Percentiles rank a stretch among this genome's conserved stretches.
Evolutionary conservation across 2,797 vertebrate genomes (phyloP).

Genomic region (Cyprinodon diabolis): DNA sequence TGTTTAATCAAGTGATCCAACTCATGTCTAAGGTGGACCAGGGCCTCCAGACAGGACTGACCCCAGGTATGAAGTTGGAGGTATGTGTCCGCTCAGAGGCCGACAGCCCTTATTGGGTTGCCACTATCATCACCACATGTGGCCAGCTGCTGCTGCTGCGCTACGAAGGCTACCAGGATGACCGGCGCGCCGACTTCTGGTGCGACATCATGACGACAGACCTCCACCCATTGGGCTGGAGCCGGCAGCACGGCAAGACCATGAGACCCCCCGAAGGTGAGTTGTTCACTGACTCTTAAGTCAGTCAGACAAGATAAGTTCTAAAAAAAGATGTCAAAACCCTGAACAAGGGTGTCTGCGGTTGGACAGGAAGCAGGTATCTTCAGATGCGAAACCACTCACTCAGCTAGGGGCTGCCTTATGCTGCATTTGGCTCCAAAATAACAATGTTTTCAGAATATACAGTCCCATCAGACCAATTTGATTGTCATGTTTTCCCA

Average conservation of each 20-base stretch:
- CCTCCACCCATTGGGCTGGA: conserved; percentile 95
- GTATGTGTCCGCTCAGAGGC: conserved; percentile 88
- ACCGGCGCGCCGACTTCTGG: conserved; percentile 97
- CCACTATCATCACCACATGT: conserved; percentile 95
- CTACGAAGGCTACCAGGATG: conserved; percentile 93
- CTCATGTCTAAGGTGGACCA: conserved; percentile 89
- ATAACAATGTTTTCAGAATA: neutral
- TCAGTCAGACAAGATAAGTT: neutral
- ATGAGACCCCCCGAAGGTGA: conserved; percentile 94
- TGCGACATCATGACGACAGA: conserved; percentile 94
- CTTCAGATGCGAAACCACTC: neutral
- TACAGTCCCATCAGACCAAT: neutral
- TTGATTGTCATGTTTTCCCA: no score
- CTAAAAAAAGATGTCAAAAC: neutral
- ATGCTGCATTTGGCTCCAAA: neutral
- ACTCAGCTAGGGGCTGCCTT: neutral
- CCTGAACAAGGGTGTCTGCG: no score
- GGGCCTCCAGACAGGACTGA: conserved; percentile 92
- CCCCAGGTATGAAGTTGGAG: conserved; percentile 96
- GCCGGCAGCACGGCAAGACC: conserved; percentile 88
- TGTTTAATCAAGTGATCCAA: neutral
- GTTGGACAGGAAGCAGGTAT: neutral
- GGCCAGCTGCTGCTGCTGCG: conserved; percentile 95
- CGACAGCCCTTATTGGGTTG: conserved; percentile 89
- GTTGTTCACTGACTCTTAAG: conserved; percentile 17